Evolutionary conservation across 2,888 invertebrate genomes (phyloP).

Genomic region (Leptopterna dolabrata): DNA sequence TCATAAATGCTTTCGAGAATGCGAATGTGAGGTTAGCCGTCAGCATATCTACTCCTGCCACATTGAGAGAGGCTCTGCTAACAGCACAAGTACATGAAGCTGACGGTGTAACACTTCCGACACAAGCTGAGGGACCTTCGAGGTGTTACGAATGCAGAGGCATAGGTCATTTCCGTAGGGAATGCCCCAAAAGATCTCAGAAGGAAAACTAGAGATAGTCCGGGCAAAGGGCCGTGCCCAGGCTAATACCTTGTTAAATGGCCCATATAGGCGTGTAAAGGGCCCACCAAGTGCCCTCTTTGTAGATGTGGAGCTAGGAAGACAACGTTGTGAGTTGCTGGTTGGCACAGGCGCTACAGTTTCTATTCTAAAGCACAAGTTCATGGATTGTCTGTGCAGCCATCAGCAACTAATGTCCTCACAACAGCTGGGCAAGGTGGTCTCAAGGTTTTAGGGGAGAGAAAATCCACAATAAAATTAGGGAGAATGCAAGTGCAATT

Average conservation of each 20-base stretch:
- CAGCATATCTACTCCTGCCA: background rate
- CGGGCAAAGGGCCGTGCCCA: background rate
- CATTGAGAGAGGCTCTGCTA: background rate
- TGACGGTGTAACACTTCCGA: no score
- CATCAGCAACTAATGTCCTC: background rate
- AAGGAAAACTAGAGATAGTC: background rate
- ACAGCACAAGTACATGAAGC: no score
- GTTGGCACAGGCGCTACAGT: slow-evolving; percentile 19
- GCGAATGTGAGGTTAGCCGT: background rate
- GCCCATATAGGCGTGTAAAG: background rate
- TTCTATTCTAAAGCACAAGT: background rate
- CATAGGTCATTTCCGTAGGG: background rate
- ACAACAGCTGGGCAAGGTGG: background rate
- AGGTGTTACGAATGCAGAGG: background rate
- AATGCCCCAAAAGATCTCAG: background rate
- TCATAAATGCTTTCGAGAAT: background rate
- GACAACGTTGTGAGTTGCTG: background rate
- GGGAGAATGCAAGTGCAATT: background rate
- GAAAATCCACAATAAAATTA: background rate
- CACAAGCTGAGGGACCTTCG: background rate
- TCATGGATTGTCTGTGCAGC: background rate
- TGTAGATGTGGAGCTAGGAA: background rate
- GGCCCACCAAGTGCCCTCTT: background rate
- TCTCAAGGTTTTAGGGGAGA: background rate
- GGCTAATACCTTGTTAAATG: background rate